Evolutionary conservation across 2,888 invertebrate genomes (phyloP), one percentile per base, ranked within the genome.

Genomic region (Pandemis cinnamomeana): DNA sequence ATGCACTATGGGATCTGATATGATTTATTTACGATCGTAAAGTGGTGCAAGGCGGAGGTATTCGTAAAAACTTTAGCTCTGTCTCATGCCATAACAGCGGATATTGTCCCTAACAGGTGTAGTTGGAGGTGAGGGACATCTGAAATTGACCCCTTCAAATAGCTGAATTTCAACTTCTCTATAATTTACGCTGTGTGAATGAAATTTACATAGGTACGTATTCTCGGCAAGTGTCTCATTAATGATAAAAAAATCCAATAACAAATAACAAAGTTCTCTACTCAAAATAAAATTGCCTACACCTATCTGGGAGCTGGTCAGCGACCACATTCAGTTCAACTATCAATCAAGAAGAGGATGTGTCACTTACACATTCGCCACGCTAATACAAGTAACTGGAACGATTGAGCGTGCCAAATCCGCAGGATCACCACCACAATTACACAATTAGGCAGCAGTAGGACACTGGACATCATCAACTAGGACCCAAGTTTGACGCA

Each of bases 391-490:
- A 41, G 7, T 41, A 44, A 63, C 7, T 44, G 44, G 64, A 76
- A 79, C 75, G 48, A 82, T 70, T 67, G 75, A 81, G 80, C 83
- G 80, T 82, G 80, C 77, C 75, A 79, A 85, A 85, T 85, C 76
- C 15, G 11, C 36, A 63, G 15, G 15, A 42, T 7, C 3, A 27
- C 42, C 27, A 15, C n/a, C n/a, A 15, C 62, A 44, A 62, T 8
- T 15, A 44, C n/a, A n/a, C 42, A 44, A 63, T 11, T 58, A 58
- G 20, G 27, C 27, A 20, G 1, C 58, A 27, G 58, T 11, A 27
- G 11, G n/a, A 20, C n/a, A 51, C 51, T 5, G n/a, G n/a, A 55
- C 53, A 20, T 55, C 41, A 5, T 42, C 42, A 61, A 44, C 62
- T 44, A 44, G 62, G 63, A 36, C 7, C 41, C 53, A 8, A n/a